Base-by-base conservation (phyloP, 2,113 vertebrate genomes). In the Saccopteryx bilineata region DNA sequence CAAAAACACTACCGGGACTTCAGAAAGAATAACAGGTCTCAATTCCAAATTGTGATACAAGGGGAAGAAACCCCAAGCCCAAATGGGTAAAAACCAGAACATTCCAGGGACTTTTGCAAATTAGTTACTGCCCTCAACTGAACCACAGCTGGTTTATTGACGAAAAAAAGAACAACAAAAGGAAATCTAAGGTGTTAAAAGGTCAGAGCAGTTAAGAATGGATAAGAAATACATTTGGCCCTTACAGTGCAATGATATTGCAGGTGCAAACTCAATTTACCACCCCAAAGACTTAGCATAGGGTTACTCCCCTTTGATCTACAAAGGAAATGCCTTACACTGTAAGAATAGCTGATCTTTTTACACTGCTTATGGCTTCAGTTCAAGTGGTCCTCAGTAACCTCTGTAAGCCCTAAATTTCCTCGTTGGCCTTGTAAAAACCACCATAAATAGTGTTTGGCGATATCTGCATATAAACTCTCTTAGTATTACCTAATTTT, bases 91-190 rank as follows among this genome's bases (percentile, higher is more conserved):
- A 92, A 93, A 79, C 19, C 69, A 90, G 48, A 91, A 46, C 78
- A 88, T 90, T 92, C 72, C 88, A 91, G 92, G 92, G n/a, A 82
- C 12, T 8, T 68, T n/a, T 68, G 46, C 65, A 94, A 96, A 93
- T 91, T 58, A 91, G 52, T 93, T 94, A 94, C 81, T 96, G 78
- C 74, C 93, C 96, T 96, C 46, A 71, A 54, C 56, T 76, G 84
- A 96, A 91, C 52, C 74, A 88, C 94, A 71, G 79, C 69, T 93
- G 88, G 69, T 76, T 97, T 95, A 89, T n/a, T 89, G 94, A 69
- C 87, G 60, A 74, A 86, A 93, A 84, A 90, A 95, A 97, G 96
- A 93, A 87, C 66, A 96, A 96, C 82, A 96, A 97, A 91, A 86
- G 63, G 86, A 94, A 63, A 78, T 85, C 75, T 78, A 68, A 87